Evolutionary conservation across 2,797 vertebrate species (phyloP), one percentile per base, ranked within the genome.

Genomic region (Propithecus deckenii): DNA sequence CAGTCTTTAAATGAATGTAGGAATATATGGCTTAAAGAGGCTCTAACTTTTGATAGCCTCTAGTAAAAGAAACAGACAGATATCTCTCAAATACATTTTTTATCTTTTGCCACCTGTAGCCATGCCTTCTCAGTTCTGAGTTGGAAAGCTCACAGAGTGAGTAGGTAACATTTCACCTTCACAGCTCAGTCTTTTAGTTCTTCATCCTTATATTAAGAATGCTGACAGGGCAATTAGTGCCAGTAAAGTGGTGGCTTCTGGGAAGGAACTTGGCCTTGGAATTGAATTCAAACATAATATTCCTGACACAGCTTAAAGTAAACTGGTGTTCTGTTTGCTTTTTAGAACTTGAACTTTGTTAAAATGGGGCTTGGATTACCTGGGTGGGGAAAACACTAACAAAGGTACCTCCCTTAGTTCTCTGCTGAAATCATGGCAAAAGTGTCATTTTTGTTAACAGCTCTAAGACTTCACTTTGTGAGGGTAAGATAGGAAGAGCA

Each of bases 201-300:
- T 96, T 96, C 57, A 25, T 71, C 52, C 84, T 90, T 90, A n/a
- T 81, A 71, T 89, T 95, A 86, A 96, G 89, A 95, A 95, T 96
- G 52, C 69, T 86, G 71, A 89, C 57, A 88, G 75, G 57, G 35
- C 32, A 88, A 89, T 95, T 96, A 97, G 88, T 96, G 61, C 65
- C 75, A 87, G n/a, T 75, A 91, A 94, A 97, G 57, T 86, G 8
- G 50, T 95, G 59, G 41, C 91, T 97, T 96, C 96, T 97, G 88
- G 74, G 89, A 96, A 95, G 84, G 46, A 96, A 85, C 7, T 41
- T 94, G 61, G 76, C 80, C 96, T 96, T 95, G 32, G 71, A 96
- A 93, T 57, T 81, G 30, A 95, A 90, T 89, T 94, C 2, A 90
- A 79, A 97, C 95, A 86, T 63, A 95, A 93, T 22, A 80, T 15